Evolutionary conservation across 2,113 vertebrate species (phyloP).

Genomic region (Rhea americana): DNA sequence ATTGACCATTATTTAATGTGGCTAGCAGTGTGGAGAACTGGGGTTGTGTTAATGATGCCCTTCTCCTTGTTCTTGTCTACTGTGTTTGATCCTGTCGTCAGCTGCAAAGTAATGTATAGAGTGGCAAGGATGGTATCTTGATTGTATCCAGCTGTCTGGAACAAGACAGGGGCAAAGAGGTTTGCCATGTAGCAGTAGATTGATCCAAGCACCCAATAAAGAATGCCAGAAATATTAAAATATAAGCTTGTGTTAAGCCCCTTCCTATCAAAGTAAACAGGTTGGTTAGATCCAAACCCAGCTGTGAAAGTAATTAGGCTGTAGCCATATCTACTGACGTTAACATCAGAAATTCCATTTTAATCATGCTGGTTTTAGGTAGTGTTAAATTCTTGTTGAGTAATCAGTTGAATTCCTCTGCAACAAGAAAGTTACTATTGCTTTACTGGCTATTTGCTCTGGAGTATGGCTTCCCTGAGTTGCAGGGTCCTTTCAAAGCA

Average conservation of each 20-base stretch:
- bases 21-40: conserved; percentile 44
- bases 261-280: conserved; percentile 11
- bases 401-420: not conserved
- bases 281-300: conserved; percentile 25
- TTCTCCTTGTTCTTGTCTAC: conserved; percentile 64
- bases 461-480: not conserved
- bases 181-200: conserved; percentile 20
- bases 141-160: conserved; percentile 81
- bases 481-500: not conserved
- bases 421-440: not conserved
- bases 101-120: conserved; percentile 77
- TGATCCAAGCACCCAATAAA: conserved; percentile 37
- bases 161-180: conserved; percentile 62
- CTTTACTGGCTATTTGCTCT: not conserved
- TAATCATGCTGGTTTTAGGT: not conserved
- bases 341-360: conserved; percentile 25
- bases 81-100: conserved; percentile 76
- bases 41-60: conserved; percentile 64
- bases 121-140: conserved; percentile 77
- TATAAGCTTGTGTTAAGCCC: not conserved
- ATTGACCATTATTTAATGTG: conserved; percentile 53
- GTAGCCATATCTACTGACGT: not conserved
- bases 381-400: not conserved
- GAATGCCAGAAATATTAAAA: conserved; percentile 49
- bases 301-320: conserved; percentile 27